phyloP scores from a whole-genome alignment of 2,888 invertebrate species.

The Schizaphis graminum region DNA sequence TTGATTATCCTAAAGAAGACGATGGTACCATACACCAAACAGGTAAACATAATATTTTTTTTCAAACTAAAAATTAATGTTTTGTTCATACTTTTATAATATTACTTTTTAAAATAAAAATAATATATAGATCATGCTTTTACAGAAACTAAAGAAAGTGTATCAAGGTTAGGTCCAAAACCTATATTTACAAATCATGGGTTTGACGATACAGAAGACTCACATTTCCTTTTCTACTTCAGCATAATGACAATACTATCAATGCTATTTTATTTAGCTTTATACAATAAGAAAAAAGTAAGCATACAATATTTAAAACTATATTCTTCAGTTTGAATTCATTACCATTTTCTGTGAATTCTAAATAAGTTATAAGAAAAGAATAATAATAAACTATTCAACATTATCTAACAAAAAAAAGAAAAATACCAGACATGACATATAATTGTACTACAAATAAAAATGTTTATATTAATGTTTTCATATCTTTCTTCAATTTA shows the following conservation, averaged over 20 bases:
- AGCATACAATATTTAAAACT: not conserved
- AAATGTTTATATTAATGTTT: not conserved
- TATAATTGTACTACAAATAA: not conserved
- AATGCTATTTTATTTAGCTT: conserved; percentile 76
- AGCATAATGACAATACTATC: conserved; percentile 76
- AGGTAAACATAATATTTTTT: conserved; percentile 9
- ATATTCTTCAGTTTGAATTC: not conserved
- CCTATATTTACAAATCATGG: conserved; percentile 40
- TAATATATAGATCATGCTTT: not conserved
- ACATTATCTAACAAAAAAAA: not conserved
- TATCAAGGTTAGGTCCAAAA: not conserved
- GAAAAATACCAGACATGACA: not conserved
- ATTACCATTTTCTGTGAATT: not conserved
- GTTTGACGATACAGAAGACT: conserved; percentile 73
- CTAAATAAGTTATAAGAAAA: not conserved
- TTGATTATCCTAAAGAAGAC: conserved; percentile 23
- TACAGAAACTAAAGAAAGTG: conserved; percentile 11
- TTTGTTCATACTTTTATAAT: not conserved
- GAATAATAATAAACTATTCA: not conserved
- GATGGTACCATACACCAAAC: not conserved
- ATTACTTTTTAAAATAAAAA: not conserved
- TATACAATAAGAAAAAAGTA: conserved; percentile 79
- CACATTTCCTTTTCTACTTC: conserved; percentile 80
- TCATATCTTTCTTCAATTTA: not conserved
- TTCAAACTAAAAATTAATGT: not conserved